A percentile compares a stretch with the other conserved stretches of the same genome.
These are phyloP conservation scores for Acrocephalus scirpaceus DNA, from an alignment of 2,797 vertebrate genomes.

Conservation along the genomic window DNA sequence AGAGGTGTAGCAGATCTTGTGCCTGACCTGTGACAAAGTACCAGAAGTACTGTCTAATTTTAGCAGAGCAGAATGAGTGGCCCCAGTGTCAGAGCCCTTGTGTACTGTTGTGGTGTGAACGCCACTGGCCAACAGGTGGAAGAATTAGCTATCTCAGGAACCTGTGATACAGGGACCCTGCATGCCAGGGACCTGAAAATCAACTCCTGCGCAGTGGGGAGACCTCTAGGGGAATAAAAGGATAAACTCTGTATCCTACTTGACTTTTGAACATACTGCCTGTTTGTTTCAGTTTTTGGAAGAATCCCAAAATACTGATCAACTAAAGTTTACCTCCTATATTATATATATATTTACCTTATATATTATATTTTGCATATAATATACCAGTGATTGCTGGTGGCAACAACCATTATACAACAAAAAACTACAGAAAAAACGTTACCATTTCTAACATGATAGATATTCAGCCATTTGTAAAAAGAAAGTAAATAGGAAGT, in stretches of 20 bases:
- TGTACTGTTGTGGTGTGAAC: fast-evolving
- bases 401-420: background rate
- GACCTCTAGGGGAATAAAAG: background rate
- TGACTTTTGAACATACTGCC: background rate
- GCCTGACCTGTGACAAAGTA: background rate
- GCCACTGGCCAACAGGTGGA: background rate
- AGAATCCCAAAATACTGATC: background rate
- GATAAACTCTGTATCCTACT: background rate
- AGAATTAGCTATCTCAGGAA: background rate
- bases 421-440: background rate
- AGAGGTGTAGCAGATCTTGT: background rate
- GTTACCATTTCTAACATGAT: background rate
- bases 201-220: background rate
- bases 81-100: background rate
- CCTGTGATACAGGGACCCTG: background rate
- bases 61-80: background rate
- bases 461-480: background rate
- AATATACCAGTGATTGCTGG: background rate
- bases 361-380: background rate
- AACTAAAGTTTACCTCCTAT: background rate
- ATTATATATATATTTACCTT: no score
- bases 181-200: background rate
- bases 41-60: background rate
- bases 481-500: background rate
- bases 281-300: background rate